phyloP scores from a whole-genome alignment of 2,888 invertebrate species.

The Muschampia plurimacula region DNA sequence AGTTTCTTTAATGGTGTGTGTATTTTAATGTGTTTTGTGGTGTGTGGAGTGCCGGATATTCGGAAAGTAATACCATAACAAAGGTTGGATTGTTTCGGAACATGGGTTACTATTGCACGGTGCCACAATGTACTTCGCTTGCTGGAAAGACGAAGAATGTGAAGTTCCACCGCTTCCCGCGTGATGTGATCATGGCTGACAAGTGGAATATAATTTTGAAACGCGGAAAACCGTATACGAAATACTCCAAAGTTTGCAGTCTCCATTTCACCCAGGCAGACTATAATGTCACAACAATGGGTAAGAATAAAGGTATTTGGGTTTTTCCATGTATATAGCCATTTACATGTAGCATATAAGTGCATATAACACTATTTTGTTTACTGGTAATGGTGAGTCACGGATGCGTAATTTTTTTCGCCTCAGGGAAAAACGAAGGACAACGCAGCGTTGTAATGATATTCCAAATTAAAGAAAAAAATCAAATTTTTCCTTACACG shows the following conservation, averaged over 20 bases:
- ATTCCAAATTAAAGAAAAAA: constrained; percentile 3
- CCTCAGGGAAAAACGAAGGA: constrained; percentile 11
- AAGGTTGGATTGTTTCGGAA: constrained; percentile 50
- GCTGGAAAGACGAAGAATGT: constrained; percentile 85
- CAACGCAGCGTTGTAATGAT: background rate
- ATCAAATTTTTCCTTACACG: background rate
- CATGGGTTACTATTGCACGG: constrained; percentile 84
- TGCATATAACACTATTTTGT: constrained; percentile 53
- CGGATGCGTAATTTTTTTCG: constrained; percentile 41
- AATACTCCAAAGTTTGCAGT: constrained; percentile 83
- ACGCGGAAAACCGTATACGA: constrained; percentile 80
- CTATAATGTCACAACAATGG: constrained; percentile 83
- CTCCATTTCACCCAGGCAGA: constrained; percentile 78
- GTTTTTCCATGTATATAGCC: constrained; percentile 68
- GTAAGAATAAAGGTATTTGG: constrained; percentile 82
- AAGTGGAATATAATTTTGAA: constrained; percentile 78
- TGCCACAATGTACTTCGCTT: constrained; percentile 82
- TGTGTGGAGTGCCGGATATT: constrained; percentile 50
- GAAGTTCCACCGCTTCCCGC: constrained; percentile 81
- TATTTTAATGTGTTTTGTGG: constrained; percentile 54
- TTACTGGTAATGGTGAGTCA: constrained; percentile 57
- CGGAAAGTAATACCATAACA: constrained; percentile 53
- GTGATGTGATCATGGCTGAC: constrained; percentile 71
- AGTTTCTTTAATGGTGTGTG: constrained; percentile 44
- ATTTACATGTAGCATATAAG: constrained; percentile 44